These are phyloP conservation scores for Phymorhynchus buccinoides DNA, from an alignment of 1,140 invertebrate species.

Conservation along the genomic window DNA sequence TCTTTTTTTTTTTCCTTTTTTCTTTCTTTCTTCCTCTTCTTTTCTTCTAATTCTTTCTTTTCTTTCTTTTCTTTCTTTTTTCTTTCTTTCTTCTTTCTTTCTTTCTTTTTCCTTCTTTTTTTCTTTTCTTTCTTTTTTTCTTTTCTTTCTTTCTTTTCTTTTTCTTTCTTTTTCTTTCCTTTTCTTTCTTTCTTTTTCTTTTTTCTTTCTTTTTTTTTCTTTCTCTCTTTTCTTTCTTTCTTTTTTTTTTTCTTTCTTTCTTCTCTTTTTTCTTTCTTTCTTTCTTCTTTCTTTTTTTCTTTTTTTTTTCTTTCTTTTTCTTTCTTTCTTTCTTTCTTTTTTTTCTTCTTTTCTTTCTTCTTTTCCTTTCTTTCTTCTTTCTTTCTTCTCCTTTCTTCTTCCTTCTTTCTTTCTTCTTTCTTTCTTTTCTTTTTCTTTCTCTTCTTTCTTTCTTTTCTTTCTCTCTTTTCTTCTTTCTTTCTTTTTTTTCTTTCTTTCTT, in stretches of 20 bases:
- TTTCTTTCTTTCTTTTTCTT: background rate
- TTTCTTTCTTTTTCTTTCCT: background rate
- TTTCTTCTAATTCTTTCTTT: too few relatives aligned
- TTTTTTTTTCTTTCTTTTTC: background rate
- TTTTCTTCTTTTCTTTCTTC: background rate
- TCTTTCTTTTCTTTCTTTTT: too few relatives aligned
- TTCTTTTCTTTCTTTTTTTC: too few relatives aligned
- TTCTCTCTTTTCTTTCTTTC: background rate
- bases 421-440: background rate
- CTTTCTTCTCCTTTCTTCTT: background rate
- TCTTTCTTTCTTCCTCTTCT: too few relatives aligned
- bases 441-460: background rate
- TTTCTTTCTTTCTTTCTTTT: background rate
- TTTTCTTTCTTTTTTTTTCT: background rate
- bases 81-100: too few relatives aligned
- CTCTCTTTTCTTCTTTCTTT: background rate
- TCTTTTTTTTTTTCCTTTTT: too few relatives aligned
- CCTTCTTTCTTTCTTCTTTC: background rate
- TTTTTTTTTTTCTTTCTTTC: background rate
- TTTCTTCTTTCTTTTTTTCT: background rate
- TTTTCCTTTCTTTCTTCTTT: background rate
- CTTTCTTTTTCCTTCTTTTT: too few relatives aligned
- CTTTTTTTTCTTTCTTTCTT: background rate
- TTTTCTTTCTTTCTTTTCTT: too few relatives aligned
- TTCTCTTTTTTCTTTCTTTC: background rate